Evolutionary conservation across 2,113 vertebrate genomes (phyloP).

Genomic region (Peucedramus taeniatus): DNA sequence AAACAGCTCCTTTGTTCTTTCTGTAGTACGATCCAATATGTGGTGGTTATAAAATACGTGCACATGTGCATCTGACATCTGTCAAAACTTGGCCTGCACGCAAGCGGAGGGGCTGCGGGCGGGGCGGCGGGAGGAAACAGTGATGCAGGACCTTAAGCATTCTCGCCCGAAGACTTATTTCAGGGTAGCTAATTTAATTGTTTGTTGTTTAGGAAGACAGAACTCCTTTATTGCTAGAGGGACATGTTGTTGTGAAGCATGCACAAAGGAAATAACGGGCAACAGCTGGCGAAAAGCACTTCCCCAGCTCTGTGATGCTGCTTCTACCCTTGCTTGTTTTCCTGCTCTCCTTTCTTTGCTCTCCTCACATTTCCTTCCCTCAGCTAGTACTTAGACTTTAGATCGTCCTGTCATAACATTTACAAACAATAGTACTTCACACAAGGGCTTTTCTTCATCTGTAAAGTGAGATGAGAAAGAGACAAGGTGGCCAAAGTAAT

Average conservation of each 20-base stretch:
- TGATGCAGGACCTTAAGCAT: slow-evolving; percentile 7
- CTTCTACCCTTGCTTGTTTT: not conserved
- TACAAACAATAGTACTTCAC: not conserved
- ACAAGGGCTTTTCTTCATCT: not conserved
- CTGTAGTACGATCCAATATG: not conserved
- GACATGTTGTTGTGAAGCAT: not conserved
- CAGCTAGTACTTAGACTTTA: not conserved
- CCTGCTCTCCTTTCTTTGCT: not conserved
- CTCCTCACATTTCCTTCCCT: not conserved
- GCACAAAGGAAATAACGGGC: not conserved
- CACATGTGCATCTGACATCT: slow-evolving; percentile 37
- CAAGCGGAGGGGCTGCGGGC: not conserved
- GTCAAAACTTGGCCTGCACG: not conserved
- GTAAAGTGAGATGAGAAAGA: not conserved
- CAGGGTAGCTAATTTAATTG: not conserved
- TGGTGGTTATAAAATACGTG: not conserved
- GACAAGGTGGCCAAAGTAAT: not conserved
- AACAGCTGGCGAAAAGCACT: not conserved
- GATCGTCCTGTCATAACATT: slow-evolving; percentile 19
- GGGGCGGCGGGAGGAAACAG: not conserved
- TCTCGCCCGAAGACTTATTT: not conserved
- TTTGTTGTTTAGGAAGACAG: not conserved
- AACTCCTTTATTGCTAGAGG: not conserved
- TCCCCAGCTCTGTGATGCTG: not conserved
- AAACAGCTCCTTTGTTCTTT: slow-evolving; percentile 18